phyloP scores from a whole-genome alignment of 2,797 vertebrate genomes.

The Pantherophis vulpinus region DNA sequence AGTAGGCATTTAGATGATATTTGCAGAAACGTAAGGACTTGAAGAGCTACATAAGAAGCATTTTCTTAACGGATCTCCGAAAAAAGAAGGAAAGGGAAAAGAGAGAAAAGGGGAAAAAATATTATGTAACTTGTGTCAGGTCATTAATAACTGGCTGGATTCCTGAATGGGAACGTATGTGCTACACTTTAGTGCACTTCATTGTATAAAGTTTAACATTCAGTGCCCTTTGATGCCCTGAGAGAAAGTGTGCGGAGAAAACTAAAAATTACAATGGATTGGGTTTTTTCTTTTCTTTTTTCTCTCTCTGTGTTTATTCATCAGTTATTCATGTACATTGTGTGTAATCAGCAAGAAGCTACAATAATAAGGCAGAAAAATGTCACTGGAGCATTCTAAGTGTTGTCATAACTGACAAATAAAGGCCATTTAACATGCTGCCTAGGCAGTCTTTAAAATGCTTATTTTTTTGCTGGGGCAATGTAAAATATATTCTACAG shows the following conservation, averaged over 20 bases:
- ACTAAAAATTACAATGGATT: not conserved
- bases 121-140: not conserved
- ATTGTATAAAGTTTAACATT: not conserved
- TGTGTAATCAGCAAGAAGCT: not conserved
- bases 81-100: not conserved
- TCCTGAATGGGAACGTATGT: not conserved
- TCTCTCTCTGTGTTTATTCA: slow-evolving; percentile 5
- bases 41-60: not conserved
- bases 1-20: not conserved
- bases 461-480: slow-evolving; percentile 23
- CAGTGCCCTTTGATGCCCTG: not conserved
- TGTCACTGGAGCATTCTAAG: slow-evolving; percentile 30
- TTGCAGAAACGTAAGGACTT: not conserved
- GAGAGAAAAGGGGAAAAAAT: too few species aligned
- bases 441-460: slow-evolving; percentile 7
- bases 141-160: not conserved
- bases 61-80: not conserved
- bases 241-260: not conserved
- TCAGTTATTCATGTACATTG: not conserved
- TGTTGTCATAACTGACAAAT: slow-evolving; percentile 31
- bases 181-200: not conserved
- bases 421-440: slow-evolving; percentile 15
- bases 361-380: slow-evolving; percentile 30
- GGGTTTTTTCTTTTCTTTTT: not conserved
- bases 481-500: slow-evolving; percentile 28